phyloP scores from a whole-genome alignment of 2,888 invertebrate species.

The Calameuta filiformis region DNA sequence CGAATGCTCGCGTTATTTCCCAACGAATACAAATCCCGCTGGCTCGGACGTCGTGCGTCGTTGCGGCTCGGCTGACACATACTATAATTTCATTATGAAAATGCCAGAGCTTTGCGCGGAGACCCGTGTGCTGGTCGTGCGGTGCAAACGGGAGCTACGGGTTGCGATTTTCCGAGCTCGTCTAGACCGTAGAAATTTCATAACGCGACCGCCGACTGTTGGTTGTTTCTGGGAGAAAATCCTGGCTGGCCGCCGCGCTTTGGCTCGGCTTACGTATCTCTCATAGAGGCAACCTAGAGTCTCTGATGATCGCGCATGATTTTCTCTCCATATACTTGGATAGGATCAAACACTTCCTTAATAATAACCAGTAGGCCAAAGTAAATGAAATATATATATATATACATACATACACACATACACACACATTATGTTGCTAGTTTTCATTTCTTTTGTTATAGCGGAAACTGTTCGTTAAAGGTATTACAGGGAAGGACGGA shows the following conservation, averaged over 20 bases:
- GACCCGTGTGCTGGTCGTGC: not conserved
- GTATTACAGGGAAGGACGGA: not conserved
- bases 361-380: not conserved
- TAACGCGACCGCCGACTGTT: not conserved
- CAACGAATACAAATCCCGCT: conserved; percentile 14
- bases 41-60: conserved; percentile 15
- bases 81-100: conserved; percentile 51
- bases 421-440: not conserved
- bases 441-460: not conserved
- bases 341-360: not conserved
- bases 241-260: not conserved
- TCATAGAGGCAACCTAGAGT: not conserved
- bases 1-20: conserved; percentile 19
- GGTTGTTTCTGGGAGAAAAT: not conserved
- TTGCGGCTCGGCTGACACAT: conserved; percentile 27
- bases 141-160: not conserved
- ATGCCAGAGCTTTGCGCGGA: conserved; percentile 24
- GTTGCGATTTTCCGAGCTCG: not conserved
- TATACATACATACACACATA: too few species aligned
- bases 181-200: conserved; percentile 7
- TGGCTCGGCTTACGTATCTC: not conserved
- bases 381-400: too few species aligned
- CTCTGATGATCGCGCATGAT: not conserved
- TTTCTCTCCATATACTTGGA: not conserved
- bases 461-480: not conserved